These are phyloP conservation scores for Amphiprion percula DNA, from an alignment of 2,113 vertebrate species.

Conservation along the genomic window DNA sequence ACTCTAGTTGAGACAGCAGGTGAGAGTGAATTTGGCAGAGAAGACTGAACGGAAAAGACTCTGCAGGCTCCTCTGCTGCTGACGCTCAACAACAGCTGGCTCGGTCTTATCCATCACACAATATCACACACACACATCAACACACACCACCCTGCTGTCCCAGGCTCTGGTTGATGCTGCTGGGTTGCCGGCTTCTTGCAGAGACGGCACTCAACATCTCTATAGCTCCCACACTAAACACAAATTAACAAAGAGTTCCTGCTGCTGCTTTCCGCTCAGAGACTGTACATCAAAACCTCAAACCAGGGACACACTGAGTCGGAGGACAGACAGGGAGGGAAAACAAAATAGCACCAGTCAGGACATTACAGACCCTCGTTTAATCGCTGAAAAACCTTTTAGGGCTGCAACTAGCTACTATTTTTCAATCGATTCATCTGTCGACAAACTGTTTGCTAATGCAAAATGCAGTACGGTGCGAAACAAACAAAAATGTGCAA, in stretches of 20 bases:
- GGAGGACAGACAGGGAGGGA: no score
- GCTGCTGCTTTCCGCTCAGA: constrained; percentile 1
- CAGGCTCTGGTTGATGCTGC: constrained; percentile 22
- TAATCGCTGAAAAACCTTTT: no score
- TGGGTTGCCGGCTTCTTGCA: constrained; percentile 45
- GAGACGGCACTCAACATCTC: constrained; percentile 48
- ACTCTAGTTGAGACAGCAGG: constrained; percentile 5
- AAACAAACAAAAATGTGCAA: no score
- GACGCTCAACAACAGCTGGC: constrained; percentile 51
- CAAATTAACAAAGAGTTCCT: constrained; percentile 39
- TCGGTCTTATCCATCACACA: constrained; percentile 27
- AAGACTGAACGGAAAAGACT: constrained; percentile 36
- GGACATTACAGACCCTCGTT: background rate
- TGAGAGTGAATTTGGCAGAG: constrained; percentile 34
- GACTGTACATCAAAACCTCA: constrained; percentile 18
- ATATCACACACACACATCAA: no score
- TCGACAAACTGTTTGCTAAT: no score
- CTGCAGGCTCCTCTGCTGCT: constrained; percentile 46
- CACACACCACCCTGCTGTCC: constrained; percentile 28
- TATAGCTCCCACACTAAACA: constrained; percentile 49
- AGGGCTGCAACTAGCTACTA: no score
- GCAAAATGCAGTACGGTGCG: no score
- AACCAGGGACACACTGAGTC: constrained; percentile 10
- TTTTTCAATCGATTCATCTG: no score
- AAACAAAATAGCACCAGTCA: background rate